Percentiles rank a stretch among this genome's conserved stretches.
Evolutionary conservation across 2,113 vertebrate genomes (phyloP).

Genomic region (Redunca redunca): DNA sequence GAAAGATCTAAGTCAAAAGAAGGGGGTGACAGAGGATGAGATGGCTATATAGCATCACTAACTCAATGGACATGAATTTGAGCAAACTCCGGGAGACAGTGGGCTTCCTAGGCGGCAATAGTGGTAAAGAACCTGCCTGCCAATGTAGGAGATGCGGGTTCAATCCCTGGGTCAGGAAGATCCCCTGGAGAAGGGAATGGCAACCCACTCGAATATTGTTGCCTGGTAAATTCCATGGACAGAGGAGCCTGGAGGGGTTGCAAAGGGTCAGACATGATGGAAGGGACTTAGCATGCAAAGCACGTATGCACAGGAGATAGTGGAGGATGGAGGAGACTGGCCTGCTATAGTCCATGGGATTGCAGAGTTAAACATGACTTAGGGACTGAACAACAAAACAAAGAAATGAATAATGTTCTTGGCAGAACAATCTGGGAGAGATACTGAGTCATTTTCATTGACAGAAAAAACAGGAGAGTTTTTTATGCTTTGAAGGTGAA

Average conservation of each 20-base stretch:
- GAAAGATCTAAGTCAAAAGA: neutral
- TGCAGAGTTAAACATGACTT: neutral
- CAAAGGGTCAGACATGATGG: neutral
- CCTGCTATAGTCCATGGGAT: neutral
- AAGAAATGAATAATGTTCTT: neutral
- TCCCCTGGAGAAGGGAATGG: neutral
- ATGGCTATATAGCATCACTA: neutral
- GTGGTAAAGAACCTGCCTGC: neutral
- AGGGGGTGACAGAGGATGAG: neutral
- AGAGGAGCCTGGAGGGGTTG: neutral
- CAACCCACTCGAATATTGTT: neutral
- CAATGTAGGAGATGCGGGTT: neutral
- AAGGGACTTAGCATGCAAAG: neutral
- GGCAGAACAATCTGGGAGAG: neutral
- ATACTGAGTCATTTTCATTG: neutral
- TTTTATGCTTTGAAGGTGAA: neutral
- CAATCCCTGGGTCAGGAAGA: neutral
- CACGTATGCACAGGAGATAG: neutral
- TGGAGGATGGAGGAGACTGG: neutral
- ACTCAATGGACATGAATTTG: neutral
- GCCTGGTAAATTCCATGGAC: neutral
- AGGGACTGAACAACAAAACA: neutral
- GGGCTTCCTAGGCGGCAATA: accelerated
- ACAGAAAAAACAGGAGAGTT: neutral
- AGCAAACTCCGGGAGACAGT: neutral